Percentiles rank a stretch among this genome's conserved stretches.
Evolutionary conservation across 2,113 vertebrate species (phyloP).

Genomic region (Paratilapia polleni): DNA sequence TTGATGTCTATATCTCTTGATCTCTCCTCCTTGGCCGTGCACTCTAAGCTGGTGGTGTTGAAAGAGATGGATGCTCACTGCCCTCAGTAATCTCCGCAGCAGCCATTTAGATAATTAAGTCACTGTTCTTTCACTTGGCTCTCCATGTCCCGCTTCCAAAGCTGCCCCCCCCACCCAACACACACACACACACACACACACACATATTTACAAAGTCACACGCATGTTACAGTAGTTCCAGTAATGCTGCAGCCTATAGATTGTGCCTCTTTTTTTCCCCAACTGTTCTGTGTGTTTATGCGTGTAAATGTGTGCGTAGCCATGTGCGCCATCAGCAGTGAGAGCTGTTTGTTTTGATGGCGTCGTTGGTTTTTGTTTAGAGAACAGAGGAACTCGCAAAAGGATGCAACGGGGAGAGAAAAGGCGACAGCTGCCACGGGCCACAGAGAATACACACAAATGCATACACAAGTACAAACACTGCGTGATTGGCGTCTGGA

Average conservation of each 20-base stretch:
- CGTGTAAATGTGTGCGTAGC: background rate
- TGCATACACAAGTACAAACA: background rate
- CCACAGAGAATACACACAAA: conserved; percentile 51
- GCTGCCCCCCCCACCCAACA: too few relatives aligned
- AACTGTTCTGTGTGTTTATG: background rate
- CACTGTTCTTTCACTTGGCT: conserved; percentile 61
- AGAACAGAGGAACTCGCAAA: conserved; percentile 53
- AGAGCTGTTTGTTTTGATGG: conserved; percentile 64
- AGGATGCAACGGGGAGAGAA: conserved; percentile 50
- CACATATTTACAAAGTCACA: background rate
- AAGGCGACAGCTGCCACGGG: conserved; percentile 70
- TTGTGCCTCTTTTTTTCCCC: background rate
- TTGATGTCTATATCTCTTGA: conserved; percentile 66
- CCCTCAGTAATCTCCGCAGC: conserved; percentile 66
- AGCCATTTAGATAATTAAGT: conserved; percentile 78
- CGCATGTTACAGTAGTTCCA: background rate
- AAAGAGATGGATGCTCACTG: conserved; percentile 71
- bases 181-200: background rate
- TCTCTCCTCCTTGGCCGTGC: conserved; percentile 56
- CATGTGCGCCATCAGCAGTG: conserved; percentile 27
- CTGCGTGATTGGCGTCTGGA: conserved; percentile 51
- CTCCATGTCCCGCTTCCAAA: conserved; percentile 16
- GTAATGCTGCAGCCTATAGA: background rate
- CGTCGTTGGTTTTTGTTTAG: conserved; percentile 64
- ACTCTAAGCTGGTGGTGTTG: conserved; percentile 51